phyloP scores from a whole-genome alignment of 2,113 vertebrate genomes.

The Strix uralensis region DNA sequence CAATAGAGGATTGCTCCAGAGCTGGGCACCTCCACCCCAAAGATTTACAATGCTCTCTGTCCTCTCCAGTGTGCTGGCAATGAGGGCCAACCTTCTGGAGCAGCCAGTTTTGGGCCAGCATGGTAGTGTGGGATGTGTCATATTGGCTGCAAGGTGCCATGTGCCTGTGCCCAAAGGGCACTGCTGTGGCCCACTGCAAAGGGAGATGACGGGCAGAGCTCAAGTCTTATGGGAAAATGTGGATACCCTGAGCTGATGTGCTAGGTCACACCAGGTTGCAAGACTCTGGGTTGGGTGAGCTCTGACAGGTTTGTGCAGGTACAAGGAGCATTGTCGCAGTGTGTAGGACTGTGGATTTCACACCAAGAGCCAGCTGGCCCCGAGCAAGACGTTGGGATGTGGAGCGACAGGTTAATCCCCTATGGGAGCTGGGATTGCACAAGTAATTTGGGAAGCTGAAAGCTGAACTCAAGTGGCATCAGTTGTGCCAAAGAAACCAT shows the following conservation, averaged over 20 bases:
- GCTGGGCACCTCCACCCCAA: not conserved
- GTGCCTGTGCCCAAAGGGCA: fast-evolving
- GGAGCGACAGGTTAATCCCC: not conserved
- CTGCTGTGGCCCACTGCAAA: not conserved
- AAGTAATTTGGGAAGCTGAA: not conserved
- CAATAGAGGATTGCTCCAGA: not conserved
- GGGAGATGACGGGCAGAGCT: not conserved
- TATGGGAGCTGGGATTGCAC: not conserved
- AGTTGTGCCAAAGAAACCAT: not conserved
- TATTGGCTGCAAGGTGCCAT: not conserved
- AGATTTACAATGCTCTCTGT: not conserved
- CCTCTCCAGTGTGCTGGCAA: not conserved
- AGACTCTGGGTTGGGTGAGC: fast-evolving
- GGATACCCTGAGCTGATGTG: not conserved
- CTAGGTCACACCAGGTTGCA: not conserved
- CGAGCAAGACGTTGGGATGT: fast-evolving
- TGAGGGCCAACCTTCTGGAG: not conserved
- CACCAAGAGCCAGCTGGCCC: not conserved
- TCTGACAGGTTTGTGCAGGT: not conserved
- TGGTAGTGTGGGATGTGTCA: not conserved
- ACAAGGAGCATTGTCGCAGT: fast-evolving
- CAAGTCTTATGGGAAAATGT: fast-evolving
- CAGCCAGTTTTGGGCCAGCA: not conserved
- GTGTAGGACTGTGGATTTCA: not conserved
- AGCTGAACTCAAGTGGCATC: not conserved